Conservation (phyloP, 2,113 vertebrate species). For the Phycodurus eques region DNA sequence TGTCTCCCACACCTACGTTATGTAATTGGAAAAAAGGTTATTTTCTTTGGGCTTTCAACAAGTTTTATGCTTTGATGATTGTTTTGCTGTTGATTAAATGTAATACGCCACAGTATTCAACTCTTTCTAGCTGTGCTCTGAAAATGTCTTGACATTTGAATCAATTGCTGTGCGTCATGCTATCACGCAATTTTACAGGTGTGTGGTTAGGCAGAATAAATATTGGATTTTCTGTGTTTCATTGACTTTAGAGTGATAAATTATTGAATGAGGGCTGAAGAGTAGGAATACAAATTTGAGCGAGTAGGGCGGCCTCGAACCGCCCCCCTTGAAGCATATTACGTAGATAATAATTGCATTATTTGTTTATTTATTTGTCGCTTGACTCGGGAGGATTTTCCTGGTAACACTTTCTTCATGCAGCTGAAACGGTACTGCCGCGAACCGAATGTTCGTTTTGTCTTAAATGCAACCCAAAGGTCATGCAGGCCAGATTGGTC, state of each 20-base stretch:
- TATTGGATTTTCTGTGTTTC: not conserved
- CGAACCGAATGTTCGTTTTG: too few relatives aligned
- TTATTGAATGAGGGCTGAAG: not conserved
- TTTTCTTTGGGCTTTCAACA: not conserved
- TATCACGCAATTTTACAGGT: not conserved
- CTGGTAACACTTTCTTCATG: not conserved
- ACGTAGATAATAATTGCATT: too few relatives aligned
- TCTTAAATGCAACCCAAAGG: too few relatives aligned
- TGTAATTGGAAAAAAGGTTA: not conserved
- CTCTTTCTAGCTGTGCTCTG: not conserved
- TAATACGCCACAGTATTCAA: not conserved
- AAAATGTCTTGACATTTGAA: not conserved
- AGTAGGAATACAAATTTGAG: not conserved
- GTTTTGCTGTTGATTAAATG: not conserved
- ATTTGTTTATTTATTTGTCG: not conserved
- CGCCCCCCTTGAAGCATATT: too few relatives aligned
- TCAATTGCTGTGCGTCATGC: not conserved
- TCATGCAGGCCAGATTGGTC: too few relatives aligned
- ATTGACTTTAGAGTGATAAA: not conserved
- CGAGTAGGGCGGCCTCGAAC: too few relatives aligned
- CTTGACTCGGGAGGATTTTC: not conserved
- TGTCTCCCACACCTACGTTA: not conserved
- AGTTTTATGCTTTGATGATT: not conserved
- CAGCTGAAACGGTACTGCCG: too few relatives aligned
- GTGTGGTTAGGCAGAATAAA: not conserved